Conservation (phyloP, 1,140 invertebrate species). For the Ips typographus region DNA sequence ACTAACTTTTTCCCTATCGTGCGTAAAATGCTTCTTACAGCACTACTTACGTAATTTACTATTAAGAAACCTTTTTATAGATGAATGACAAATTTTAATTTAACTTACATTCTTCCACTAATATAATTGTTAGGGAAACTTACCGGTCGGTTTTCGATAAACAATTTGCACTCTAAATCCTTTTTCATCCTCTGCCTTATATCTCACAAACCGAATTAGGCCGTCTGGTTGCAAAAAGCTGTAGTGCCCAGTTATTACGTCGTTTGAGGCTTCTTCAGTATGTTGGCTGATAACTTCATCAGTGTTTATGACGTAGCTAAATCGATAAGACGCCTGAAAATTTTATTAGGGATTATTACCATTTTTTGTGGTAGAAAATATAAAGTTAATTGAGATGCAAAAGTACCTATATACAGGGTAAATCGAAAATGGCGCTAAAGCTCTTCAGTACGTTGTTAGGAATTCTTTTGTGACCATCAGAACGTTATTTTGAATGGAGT, state of each 20-base stretch:
- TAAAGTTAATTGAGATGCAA: no score
- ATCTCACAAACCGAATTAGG: slow-evolving; percentile 54
- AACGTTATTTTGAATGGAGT: no score
- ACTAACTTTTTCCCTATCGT: no score
- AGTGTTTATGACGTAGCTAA: slow-evolving; percentile 55
- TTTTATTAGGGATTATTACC: neutral
- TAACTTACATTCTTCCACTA: neutral
- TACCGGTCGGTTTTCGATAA: slow-evolving; percentile 48
- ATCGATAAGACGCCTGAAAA: slow-evolving; percentile 53
- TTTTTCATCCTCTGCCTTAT: slow-evolving; percentile 52
- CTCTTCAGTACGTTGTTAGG: no score
- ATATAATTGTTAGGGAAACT: neutral
- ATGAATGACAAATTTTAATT: neutral
- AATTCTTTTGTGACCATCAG: no score
- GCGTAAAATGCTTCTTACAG: neutral
- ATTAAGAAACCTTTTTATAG: neutral
- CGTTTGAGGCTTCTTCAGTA: slow-evolving; percentile 53
- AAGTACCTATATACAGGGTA: no score
- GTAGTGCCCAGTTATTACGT: slow-evolving; percentile 54
- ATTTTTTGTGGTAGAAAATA: neutral
- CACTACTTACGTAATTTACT: neutral
- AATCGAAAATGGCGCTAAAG: no score
- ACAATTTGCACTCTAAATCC: slow-evolving; percentile 55
- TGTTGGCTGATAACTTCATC: slow-evolving; percentile 51
- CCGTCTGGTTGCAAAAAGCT: slow-evolving; percentile 55